Percentiles rank a stretch among this genome's conserved stretches.
Evolutionary conservation across 2,888 invertebrate genomes (phyloP).

Genomic region (Heliconius aoede): DNA sequence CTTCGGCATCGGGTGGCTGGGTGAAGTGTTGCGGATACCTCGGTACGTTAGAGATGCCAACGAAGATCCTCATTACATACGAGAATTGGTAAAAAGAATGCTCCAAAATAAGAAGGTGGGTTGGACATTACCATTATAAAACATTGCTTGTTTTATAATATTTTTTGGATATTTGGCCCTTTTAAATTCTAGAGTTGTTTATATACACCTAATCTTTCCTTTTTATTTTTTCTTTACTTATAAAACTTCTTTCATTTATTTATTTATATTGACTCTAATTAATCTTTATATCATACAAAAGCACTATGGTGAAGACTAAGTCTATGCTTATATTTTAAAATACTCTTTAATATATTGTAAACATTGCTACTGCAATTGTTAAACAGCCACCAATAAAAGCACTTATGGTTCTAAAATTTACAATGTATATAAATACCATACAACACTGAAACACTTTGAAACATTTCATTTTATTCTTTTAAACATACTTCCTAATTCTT

Average conservation of each 20-base stretch:
- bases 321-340: background rate
- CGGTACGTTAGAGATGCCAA: conserved; percentile 93
- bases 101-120: conserved; percentile 86
- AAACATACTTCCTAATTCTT: background rate
- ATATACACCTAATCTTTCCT: background rate
- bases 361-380: background rate
- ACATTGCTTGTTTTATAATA: conserved; percentile 3
- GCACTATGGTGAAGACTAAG: background rate
- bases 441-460: background rate
- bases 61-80: conserved; percentile 87
- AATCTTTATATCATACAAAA: too few species aligned
- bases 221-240: background rate
- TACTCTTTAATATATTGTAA: background rate
- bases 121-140: conserved; percentile 2
- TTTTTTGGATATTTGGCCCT: background rate
- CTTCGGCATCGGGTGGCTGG: conserved; percentile 93
- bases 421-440: background rate
- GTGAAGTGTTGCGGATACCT: conserved; percentile 93
- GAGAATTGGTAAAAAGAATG: conserved; percentile 85
- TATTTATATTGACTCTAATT: too few species aligned
- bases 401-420: background rate
- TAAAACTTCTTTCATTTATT: background rate
- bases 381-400: background rate
- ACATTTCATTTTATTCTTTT: background rate
- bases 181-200: background rate